These are phyloP conservation scores for Thereva nobilitata DNA, from an alignment of 2,888 invertebrate genomes.

Conservation along the genomic window DNA sequence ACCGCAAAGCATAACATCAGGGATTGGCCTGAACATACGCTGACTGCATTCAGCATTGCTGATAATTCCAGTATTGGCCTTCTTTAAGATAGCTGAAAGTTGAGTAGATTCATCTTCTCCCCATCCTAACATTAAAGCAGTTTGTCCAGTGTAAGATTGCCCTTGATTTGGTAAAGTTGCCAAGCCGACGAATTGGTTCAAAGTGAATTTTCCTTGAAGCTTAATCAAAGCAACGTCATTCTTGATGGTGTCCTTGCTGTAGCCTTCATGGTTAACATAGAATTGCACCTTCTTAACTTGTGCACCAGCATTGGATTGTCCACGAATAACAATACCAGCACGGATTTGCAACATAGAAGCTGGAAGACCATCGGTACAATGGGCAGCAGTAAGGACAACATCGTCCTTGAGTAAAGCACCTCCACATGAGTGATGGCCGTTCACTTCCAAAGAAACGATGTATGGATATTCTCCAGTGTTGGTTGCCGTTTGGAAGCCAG, in stretches of 20 bases:
- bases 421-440: conserved; percentile 2
- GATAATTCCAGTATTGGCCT: background rate
- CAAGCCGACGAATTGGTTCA: conserved; percentile 4
- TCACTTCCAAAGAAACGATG: conserved; percentile 1
- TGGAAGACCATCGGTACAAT: background rate
- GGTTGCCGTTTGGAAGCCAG: conserved; percentile 5
- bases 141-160: background rate
- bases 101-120: background rate
- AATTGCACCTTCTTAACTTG: background rate
- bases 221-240: conserved; percentile 10
- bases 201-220: conserved; percentile 5
- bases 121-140: conserved; percentile 15
- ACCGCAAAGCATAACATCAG: conserved; percentile 16
- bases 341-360: background rate
- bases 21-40: background rate
- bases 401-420: conserved; percentile 7
- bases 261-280: background rate
- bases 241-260: background rate
- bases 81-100: background rate
- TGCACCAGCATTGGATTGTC: background rate
- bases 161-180: background rate
- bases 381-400: conserved; percentile 13
- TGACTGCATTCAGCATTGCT: background rate
- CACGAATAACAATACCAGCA: conserved; percentile 8
- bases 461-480: conserved; percentile 9